Evolutionary conservation across 1,140 invertebrate genomes (phyloP).

Genomic region (Calosoma granatense): DNA sequence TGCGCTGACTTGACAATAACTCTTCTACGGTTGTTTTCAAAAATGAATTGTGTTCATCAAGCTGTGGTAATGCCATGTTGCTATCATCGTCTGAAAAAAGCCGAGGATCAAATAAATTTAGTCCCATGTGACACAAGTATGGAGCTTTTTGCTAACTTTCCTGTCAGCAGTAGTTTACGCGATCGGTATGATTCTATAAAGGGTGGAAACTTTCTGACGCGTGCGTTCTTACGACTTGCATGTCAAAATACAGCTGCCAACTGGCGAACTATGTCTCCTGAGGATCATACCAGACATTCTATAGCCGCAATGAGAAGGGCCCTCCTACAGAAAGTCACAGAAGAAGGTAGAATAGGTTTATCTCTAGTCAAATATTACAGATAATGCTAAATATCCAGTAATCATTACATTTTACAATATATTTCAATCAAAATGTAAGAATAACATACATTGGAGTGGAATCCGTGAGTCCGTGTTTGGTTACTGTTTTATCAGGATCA

Average conservation of each 20-base stretch:
- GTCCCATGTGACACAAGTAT: slow-evolving; percentile 13
- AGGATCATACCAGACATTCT: slow-evolving; percentile 38
- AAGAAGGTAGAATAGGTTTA: slow-evolving; percentile 43
- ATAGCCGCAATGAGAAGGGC: slow-evolving; percentile 49
- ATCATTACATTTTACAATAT: too few relatives aligned
- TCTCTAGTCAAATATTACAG: too few relatives aligned
- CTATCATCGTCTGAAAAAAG: slow-evolving; percentile 50
- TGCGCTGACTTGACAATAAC: slow-evolving; percentile 73
- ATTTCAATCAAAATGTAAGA: too few relatives aligned
- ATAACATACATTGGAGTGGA: too few relatives aligned
- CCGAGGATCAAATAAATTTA: too few relatives aligned
- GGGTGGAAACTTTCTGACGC: slow-evolving; percentile 37
- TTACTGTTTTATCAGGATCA: too few relatives aligned
- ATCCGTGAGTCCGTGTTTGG: too few relatives aligned
- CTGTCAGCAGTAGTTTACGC: slow-evolving; percentile 42
- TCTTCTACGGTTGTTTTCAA: slow-evolving; percentile 58
- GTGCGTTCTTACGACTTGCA: slow-evolving; percentile 56
- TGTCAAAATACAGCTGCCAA: slow-evolving; percentile 41
- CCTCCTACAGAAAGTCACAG: slow-evolving; percentile 44
- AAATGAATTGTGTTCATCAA: slow-evolving; percentile 44
- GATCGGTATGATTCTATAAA: slow-evolving; percentile 28
- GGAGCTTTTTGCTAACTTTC: slow-evolving; percentile 50
- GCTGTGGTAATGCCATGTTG: slow-evolving; percentile 74
- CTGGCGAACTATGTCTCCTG: slow-evolving; percentile 34
- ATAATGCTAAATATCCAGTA: slow-evolving; percentile 3